Percentiles rank a stretch among this genome's conserved stretches.
phyloP scores from a whole-genome alignment of 2,888 invertebrate species.

The Tachina grossa region DNA sequence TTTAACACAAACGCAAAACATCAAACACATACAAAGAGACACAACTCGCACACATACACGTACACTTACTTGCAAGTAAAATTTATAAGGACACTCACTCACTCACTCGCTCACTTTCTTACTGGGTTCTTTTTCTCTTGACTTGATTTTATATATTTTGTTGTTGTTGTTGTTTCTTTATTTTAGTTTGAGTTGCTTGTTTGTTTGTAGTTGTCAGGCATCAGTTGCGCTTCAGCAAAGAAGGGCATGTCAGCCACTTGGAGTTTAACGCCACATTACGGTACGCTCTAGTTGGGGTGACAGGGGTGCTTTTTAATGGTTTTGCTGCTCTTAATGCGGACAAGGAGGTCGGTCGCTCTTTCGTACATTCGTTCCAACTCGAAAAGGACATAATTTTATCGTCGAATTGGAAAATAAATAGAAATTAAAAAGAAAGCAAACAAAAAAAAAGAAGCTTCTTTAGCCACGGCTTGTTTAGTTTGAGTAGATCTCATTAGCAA shows the following conservation, averaged over 20 bases:
- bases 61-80: conserved; percentile 23
- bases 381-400: conserved; percentile 62
- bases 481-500: conserved; percentile 80
- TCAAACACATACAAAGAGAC: conserved; percentile 71
- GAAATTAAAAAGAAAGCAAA: conserved; percentile 67
- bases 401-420: conserved; percentile 70
- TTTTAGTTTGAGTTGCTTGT: conserved; percentile 22
- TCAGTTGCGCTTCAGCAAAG: conserved; percentile 65
- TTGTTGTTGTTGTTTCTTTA: neutral
- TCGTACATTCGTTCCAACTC: conserved; percentile 17
- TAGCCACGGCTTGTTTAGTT: conserved; percentile 72
- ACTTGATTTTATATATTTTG: neutral
- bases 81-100: conserved; percentile 57
- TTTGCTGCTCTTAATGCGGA: conserved; percentile 47
- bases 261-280: conserved; percentile 63
- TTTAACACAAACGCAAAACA: conserved; percentile 76
- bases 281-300: neutral
- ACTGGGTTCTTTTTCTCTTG: conserved; percentile 24
- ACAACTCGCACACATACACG: conserved; percentile 27
- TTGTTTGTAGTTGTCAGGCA: conserved; percentile 63
- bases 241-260: conserved; percentile 69
- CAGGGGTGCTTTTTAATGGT: conserved; percentile 30
- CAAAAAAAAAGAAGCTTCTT: conserved; percentile 72
- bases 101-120: conserved; percentile 35
- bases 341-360: conserved; percentile 41